Conservation (phyloP, 2,888 invertebrate genomes). For the Eulithis testata region DNA sequence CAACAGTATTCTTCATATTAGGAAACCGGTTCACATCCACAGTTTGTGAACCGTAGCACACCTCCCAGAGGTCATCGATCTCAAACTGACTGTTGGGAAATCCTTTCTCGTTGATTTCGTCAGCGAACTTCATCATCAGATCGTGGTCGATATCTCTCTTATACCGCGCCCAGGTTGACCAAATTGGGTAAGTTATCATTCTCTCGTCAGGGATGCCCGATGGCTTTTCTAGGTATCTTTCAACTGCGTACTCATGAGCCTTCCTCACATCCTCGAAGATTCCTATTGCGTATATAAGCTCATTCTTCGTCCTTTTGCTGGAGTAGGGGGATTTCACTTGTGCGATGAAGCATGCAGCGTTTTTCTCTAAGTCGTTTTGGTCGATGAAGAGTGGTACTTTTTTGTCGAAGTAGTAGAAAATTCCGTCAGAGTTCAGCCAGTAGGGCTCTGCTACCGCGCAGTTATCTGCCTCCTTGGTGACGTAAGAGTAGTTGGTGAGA, state of each 20-base stretch:
- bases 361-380: constrained; percentile 80
- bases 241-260: constrained; percentile 85
- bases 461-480: constrained; percentile 84
- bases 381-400: constrained; percentile 87
- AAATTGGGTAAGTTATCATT: constrained; percentile 86
- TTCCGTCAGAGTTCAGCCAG: constrained; percentile 88
- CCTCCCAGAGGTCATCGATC: constrained; percentile 88
- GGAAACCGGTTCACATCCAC: constrained; percentile 82
- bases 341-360: constrained; percentile 81
- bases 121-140: constrained; percentile 77
- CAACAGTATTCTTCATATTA: constrained; percentile 78
- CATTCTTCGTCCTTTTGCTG: constrained; percentile 64
- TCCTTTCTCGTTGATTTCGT: constrained; percentile 75
- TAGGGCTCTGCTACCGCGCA: constrained; percentile 86
- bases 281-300: constrained; percentile 86
- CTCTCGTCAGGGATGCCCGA: constrained; percentile 80
- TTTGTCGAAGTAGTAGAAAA: constrained; percentile 86
- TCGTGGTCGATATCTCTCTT: constrained; percentile 81
- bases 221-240: constrained; percentile 85
- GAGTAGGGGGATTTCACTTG: constrained; percentile 78
- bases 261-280: constrained; percentile 82
- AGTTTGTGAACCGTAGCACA: constrained; percentile 85
- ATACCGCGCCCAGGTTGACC: constrained; percentile 88
- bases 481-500: constrained; percentile 81
- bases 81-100: constrained; percentile 84